A percentile compares a stretch with the other conserved stretches of the same genome.
Evolutionary conservation across 1,140 invertebrate genomes (phyloP).

Genomic region (Drosophila carrolli): DNA sequence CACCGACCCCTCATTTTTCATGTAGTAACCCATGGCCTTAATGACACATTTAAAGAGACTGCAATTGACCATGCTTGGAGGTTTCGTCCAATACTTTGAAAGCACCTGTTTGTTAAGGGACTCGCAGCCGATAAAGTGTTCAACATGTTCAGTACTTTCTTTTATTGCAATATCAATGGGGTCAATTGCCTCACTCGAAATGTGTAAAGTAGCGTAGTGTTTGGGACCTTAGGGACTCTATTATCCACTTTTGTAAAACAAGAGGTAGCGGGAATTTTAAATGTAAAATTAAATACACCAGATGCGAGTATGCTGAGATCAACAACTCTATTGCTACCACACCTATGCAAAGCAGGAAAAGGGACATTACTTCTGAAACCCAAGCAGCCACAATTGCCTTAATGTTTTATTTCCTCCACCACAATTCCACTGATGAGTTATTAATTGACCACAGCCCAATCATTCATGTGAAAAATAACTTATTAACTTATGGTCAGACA

Average conservation of each 20-base stretch:
- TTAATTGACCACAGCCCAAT: constrained; percentile 25
- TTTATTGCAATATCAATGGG: no score
- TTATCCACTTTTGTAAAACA: constrained; percentile 4
- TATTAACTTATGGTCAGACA: background rate
- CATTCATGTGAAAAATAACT: constrained; percentile 8
- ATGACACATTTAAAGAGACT: no score
- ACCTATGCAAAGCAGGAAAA: background rate
- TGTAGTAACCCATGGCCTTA: no score
- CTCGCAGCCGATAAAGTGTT: no score
- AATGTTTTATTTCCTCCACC: background rate
- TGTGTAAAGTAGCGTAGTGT: no score
- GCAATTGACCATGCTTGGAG: no score
- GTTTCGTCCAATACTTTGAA: no score
- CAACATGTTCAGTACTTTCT: no score
- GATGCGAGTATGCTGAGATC: background rate
- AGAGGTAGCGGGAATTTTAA: background rate
- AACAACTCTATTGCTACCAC: constrained; percentile 3
- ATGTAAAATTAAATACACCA: no score
- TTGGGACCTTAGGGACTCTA: background rate
- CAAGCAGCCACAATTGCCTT: background rate
- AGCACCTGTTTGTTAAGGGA: constrained; percentile 7
- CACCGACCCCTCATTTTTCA: no score
- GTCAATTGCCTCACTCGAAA: background rate
- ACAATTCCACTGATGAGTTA: constrained; percentile 25
- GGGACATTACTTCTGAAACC: background rate